Conservation (phyloP, 1,140 invertebrate genomes). For the Habropoda laboriosa region DNA sequence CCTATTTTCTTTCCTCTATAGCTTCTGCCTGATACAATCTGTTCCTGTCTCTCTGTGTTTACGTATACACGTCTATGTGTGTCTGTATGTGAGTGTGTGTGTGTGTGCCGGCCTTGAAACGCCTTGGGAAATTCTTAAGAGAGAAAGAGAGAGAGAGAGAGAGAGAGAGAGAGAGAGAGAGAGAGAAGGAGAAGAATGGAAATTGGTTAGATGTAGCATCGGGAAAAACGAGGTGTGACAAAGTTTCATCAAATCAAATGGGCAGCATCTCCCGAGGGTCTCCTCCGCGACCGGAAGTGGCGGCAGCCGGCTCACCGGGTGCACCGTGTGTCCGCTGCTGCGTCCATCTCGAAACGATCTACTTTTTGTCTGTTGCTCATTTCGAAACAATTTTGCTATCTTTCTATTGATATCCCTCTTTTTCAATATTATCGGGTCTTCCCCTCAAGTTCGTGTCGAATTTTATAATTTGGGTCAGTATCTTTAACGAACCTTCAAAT, state of each 20-base stretch:
- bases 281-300: slow-evolving; percentile 68
- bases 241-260: slow-evolving; percentile 80
- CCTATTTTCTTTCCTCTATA: too few relatives aligned
- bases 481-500: too few relatives aligned
- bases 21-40: background rate
- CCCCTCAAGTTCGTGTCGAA: too few relatives aligned
- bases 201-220: slow-evolving; percentile 41
- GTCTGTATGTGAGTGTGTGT: background rate
- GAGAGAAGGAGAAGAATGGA: slow-evolving; percentile 10
- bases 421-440: too few relatives aligned
- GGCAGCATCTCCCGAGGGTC: slow-evolving; percentile 75
- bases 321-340: slow-evolving; percentile 51
- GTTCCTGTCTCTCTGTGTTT: background rate
- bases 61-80: background rate
- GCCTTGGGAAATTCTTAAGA: slow-evolving; percentile 38
- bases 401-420: background rate
- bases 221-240: slow-evolving; percentile 70
- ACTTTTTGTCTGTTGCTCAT: background rate
- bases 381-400: background rate
- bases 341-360: slow-evolving; percentile 20
- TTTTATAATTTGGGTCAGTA: too few relatives aligned
- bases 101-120: slow-evolving; percentile 33
- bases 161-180: background rate
- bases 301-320: slow-evolving; percentile 53
- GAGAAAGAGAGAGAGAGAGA: background rate